Evolutionary conservation across 2,797 vertebrate species (phyloP), one percentile per base, ranked within the genome.

Genomic region (Dipus sagitta): DNA sequence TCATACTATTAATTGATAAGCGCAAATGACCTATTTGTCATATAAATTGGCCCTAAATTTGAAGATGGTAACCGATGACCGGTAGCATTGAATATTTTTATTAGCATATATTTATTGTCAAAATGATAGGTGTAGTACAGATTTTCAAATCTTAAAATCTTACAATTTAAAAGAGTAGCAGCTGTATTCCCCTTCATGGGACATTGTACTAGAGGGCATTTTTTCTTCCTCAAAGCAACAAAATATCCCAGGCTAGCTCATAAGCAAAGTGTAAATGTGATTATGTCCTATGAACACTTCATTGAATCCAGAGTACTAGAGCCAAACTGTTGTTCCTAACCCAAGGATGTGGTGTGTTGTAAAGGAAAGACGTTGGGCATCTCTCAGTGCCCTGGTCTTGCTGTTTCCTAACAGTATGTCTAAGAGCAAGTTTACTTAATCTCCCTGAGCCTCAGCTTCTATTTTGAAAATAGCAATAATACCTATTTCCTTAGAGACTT

Each of bases 381-480:
- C 9, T 47, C 9, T 79, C 34, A 75, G 28, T 82, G 58, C 7
- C 34, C 18, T 1, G 0, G 9, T 75, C 86, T 34, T 86, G 71
- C 28, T 34, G 67, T 76, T 91, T 85, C 81, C 77, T 82, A 94
- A 71, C 34, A 88, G 62, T 54, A 17, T 70, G 34, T 38, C 20
- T 34, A 54, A 6, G 32, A 76, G 12, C 28, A 38, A 58, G 34
- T 82, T 88, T 58, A 88, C 70, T 93, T 81, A 60, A 86, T 85
- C 26, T 93, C 34, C 71, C 30, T 82, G 75, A 86, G 78, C 23
- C 81, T 91, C 76, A 72, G 77, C 75, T 83, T 80, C n/a, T 94
- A 85, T 72, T 87, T 52, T 86, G 42, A 88, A 96, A 87, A 85
- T 15, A 94, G 75, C 15, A 28, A 71, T 90, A 78, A 84, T 67